These are phyloP conservation scores for Mohoua ochrocephala DNA, from an alignment of 2,113 vertebrate genomes.

Conservation along the genomic window DNA sequence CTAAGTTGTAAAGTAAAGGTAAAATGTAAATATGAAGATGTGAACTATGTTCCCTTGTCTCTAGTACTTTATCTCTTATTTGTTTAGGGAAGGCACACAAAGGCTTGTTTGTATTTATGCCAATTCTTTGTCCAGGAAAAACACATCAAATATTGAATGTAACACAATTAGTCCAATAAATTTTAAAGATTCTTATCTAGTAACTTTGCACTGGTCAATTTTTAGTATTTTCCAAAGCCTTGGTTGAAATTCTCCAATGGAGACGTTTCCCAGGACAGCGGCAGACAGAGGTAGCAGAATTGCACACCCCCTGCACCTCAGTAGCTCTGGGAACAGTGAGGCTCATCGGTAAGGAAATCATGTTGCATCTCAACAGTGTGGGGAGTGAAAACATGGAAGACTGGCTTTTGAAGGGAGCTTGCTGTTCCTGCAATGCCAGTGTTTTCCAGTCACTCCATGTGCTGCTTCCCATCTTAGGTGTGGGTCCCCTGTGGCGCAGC, in stretches of 20 bases:
- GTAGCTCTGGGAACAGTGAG: background rate
- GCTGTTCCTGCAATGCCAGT: background rate
- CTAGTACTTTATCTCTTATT: constrained; percentile 75
- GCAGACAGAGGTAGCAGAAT: background rate
- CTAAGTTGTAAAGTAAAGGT: constrained; percentile 85
- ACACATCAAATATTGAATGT: constrained; percentile 89
- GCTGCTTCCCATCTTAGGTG: rapidly evolving
- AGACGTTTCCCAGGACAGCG: background rate
- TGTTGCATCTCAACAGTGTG: rapidly evolving
- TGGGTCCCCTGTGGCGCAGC: no score
- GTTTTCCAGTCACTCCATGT: rapidly evolving
- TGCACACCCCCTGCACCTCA: background rate
- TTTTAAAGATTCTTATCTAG: constrained; percentile 90
- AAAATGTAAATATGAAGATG: constrained; percentile 87
- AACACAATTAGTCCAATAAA: constrained; percentile 93
- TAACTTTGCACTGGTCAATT: background rate
- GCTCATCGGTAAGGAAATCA: background rate
- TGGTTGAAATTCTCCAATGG: background rate
- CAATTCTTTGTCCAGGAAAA: constrained; percentile 82
- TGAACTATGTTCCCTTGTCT: constrained; percentile 76
- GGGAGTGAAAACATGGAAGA: background rate
- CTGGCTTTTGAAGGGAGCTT: background rate
- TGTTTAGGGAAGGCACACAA: constrained; percentile 77
- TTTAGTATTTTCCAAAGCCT: background rate
- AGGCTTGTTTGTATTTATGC: constrained; percentile 86